A percentile compares a stretch with the other conserved stretches of the same genome.
phyloP scores from a whole-genome alignment of 2,797 vertebrate genomes.

The Lagorchestes hirsutus region DNA sequence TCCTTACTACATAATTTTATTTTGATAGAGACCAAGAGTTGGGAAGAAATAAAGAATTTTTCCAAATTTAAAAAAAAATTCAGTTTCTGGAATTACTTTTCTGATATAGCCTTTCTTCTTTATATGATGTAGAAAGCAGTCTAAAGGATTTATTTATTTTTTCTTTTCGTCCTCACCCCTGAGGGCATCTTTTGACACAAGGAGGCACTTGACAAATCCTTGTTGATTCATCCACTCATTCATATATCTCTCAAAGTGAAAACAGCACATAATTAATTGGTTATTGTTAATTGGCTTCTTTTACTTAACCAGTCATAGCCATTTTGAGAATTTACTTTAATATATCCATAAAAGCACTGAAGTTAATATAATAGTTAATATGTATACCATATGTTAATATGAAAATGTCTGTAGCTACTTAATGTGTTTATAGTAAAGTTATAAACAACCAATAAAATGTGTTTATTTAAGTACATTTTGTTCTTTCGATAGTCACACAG shows the following conservation, averaged over 20 bases:
- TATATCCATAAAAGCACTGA: slow-evolving; percentile 17
- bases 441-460: slow-evolving; percentile 36
- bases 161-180: background rate
- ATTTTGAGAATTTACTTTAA: slow-evolving; percentile 33
- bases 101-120: background rate
- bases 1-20: slow-evolving; percentile 41
- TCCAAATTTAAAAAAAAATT: slow-evolving; percentile 18
- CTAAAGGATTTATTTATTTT: background rate
- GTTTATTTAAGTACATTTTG: slow-evolving; percentile 52
- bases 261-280: background rate
- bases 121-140: background rate
- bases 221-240: background rate
- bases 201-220: background rate
- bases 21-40: slow-evolving; percentile 34
- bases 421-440: slow-evolving; percentile 46
- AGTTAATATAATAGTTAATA: slow-evolving; percentile 57
- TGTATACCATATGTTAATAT: background rate
- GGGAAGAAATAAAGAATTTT: slow-evolving; percentile 13
- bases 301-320: slow-evolving; percentile 23
- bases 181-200: background rate
- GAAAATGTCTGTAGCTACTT: slow-evolving; percentile 45
- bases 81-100: background rate
- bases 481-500: background rate
- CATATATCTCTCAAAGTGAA: background rate
- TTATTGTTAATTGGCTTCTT: slow-evolving; percentile 16